Evolutionary conservation across 2,888 invertebrate species (phyloP), one percentile per base, ranked within the genome.

Genomic region (Kuschelorhynchus macadamiae): DNA sequence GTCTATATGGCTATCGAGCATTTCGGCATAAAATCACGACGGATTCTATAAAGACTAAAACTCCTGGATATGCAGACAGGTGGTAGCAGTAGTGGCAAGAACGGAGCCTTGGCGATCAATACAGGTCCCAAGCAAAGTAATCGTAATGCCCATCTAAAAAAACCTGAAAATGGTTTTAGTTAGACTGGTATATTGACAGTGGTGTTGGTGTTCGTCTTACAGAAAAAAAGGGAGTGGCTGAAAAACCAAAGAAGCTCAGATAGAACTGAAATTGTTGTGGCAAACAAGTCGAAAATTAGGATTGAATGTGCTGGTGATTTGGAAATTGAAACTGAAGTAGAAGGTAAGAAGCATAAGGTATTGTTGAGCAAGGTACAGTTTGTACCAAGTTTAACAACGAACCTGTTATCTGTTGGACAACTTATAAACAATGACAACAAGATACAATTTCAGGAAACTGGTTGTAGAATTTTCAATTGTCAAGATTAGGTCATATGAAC

Each of bases 171-270:
- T 63, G 60, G 44, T 18, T 78, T 78, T 67, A 75, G 67, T 70
- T 76, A 11, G 77, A 78, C 30, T 79, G 74, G 71, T 79, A 77
- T 39, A 25, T 77, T 1, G 77, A 79, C 52, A 72, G 72, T 9
- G 78, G 77, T 4, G 76, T 76, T 14, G 76, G 75, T 50, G 47
- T 64, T 39, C 75, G 79, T 63, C 66, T 78, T 44, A 74, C 73
- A 25, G 57, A 64, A 41, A 75, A 57, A 47, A 62, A 71, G n/a
- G 18, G 61, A 74, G 52, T 71, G 74, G 70, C 47, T 71, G 20
- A 21, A 50, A 17, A 44, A 44, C 14, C 3, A 16, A 44, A 44
- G 18, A 18, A 11, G 18, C 5, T 7, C 18, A 17, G 44, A 44
- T 44, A 4, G 3, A 17, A 2, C 16, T 5, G 11, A 39, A 9